These are phyloP conservation scores for Drosophila koepferae DNA, from an alignment of 2,888 invertebrate genomes.

Conservation along the genomic window DNA sequence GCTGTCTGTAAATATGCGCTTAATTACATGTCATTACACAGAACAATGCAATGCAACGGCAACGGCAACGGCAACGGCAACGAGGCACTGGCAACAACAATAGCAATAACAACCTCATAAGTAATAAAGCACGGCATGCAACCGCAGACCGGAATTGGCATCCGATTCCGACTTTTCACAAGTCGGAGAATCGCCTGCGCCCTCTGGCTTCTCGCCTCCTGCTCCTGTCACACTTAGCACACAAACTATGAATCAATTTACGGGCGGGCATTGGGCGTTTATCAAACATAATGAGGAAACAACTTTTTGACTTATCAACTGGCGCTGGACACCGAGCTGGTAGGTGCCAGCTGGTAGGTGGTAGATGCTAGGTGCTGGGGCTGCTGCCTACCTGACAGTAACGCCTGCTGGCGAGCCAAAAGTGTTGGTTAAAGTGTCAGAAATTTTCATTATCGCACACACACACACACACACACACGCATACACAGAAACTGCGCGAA, in stretches of 20 bases:
- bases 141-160: constrained; percentile 60
- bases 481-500: constrained; percentile 45
- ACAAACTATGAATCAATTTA: constrained; percentile 80
- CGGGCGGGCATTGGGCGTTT: constrained; percentile 71
- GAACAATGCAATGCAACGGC: constrained; percentile 39
- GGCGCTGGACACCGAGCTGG: constrained; percentile 33
- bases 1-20: constrained; percentile 80
- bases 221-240: constrained; percentile 82
- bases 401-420: constrained; percentile 72
- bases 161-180: constrained; percentile 32
- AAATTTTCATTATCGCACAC: constrained; percentile 79
- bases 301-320: constrained; percentile 77
- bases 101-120: constrained; percentile 67
- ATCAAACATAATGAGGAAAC: constrained; percentile 80
- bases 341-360: constrained; percentile 32
- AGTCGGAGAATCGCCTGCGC: not conserved
- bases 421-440: constrained; percentile 81
- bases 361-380: constrained; percentile 13
- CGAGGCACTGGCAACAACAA: constrained; percentile 26
- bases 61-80: constrained; percentile 1
- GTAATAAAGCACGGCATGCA: constrained; percentile 72
- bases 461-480: constrained; percentile 29
- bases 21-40: constrained; percentile 84
- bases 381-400: constrained; percentile 56
- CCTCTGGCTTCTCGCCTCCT: constrained; percentile 16